Base-by-base conservation (phyloP, 2,797 vertebrate genomes). In the Sternarchorhynchus goeldii region DNA sequence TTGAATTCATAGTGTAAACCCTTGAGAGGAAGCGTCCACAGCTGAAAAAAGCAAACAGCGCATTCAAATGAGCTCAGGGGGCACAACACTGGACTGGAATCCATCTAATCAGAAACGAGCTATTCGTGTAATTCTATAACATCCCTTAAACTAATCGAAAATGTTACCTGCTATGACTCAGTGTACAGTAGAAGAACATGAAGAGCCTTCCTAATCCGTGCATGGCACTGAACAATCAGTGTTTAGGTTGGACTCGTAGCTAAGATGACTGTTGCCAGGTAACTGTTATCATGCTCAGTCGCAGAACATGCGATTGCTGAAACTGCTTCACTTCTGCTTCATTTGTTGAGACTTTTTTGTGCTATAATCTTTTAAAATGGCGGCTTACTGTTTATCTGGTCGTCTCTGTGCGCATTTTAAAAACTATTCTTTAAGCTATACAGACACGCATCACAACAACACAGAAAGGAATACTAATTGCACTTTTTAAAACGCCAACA, bases 381-480 rank as follows among this genome's bases (percentile, higher is more conserved):
- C 80, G 69, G 72, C 65, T 79, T 79, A 63, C 71, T 86, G 55
- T 77, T 75, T 78, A 72, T 77, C 32, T 84, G 86, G 79, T 89
- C 87, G 73, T 86, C 83, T 87, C 80, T 88, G 84, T 90, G 87
- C 86, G 84, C 85, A 82, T 91, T 89, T 81, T 66, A 70, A 92
- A 93, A 91, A 92, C 91, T 90, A 90, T 83, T 20, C 57, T 72
- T 90, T 87, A 89, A 89, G 87, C 83, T 88, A 88, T 84, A 87
- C 86, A 90, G 85, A 92, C 88, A 78, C 75, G 90, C 88, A 87
- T 89, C 77, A 87, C 86, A 86, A 91, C 88, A 90, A 90, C 85
- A 90, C 88, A 90, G 88, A 87, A 90, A 88, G 86, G 87, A 91
- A 87, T 89, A 88, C 90, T 94, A 94, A 94, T 94, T 94, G 93